phyloP scores from a whole-genome alignment of 2,797 vertebrate genomes.

The Darevskia mixta region DNA sequence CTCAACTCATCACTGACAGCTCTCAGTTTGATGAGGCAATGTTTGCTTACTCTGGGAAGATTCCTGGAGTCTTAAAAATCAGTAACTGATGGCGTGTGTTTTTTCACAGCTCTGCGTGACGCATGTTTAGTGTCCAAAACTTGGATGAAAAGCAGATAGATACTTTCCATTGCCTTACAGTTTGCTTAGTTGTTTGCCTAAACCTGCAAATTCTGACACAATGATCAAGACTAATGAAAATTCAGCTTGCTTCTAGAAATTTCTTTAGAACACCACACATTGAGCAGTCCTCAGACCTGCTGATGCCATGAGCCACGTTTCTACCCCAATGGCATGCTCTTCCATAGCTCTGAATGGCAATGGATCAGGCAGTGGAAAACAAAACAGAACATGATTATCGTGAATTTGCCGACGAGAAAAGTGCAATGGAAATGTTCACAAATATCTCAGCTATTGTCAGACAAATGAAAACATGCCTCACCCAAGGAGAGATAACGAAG shows the following conservation, averaged over 20 bases:
- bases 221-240: neutral
- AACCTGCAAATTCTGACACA: neutral
- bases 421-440: slow-evolving; percentile 13
- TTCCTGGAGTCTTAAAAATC: neutral
- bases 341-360: neutral
- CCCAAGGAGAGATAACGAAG: slow-evolving; percentile 42
- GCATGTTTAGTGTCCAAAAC: neutral
- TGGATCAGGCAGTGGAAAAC: neutral
- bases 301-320: neutral
- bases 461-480: slow-evolving; percentile 43
- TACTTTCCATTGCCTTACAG: neutral
- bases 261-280: neutral
- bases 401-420: slow-evolving; percentile 33
- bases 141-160: neutral
- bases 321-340: too few relatives aligned
- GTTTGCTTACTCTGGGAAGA: neutral
- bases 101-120: neutral
- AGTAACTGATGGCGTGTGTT: neutral
- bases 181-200: neutral
- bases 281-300: neutral
- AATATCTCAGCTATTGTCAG: slow-evolving; percentile 11
- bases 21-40: too few relatives aligned
- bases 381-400: neutral
- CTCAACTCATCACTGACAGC: too few relatives aligned
- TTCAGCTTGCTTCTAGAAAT: neutral